Percentiles rank a stretch among this genome's conserved stretches.
These are phyloP conservation scores for Laticauda colubrina DNA, from an alignment of 2,113 vertebrate species.

Conservation along the genomic window DNA sequence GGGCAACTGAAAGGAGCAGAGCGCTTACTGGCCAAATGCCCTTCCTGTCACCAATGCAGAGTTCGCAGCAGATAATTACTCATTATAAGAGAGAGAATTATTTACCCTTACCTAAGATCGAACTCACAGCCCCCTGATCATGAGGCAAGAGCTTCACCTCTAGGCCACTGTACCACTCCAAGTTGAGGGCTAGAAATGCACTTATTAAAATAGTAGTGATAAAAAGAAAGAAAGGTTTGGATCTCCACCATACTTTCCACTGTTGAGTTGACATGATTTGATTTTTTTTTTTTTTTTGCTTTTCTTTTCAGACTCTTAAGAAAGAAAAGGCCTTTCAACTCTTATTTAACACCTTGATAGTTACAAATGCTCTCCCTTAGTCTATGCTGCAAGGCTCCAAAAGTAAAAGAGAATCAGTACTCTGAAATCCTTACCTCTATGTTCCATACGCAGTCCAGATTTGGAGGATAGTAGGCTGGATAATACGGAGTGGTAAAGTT, in stretches of 20 bases:
- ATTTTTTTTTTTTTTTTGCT: too few relatives aligned
- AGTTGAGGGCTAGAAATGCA: not conserved
- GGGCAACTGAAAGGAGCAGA: too few relatives aligned
- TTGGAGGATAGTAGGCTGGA: slow-evolving; percentile 85
- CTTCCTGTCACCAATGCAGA: too few relatives aligned
- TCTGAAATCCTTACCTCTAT: slow-evolving; percentile 76
- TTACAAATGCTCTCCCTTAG: too few relatives aligned
- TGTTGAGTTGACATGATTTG: not conserved
- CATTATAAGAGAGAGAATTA: too few relatives aligned
- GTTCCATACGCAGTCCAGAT: slow-evolving; percentile 76
- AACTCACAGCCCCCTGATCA: too few relatives aligned
- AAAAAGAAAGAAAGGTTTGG: not conserved
- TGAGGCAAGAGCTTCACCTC: too few relatives aligned
- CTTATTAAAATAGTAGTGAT: not conserved
- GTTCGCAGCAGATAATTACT: too few relatives aligned
- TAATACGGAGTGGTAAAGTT: slow-evolving; percentile 82
- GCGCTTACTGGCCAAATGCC: too few relatives aligned
- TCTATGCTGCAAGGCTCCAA: too few relatives aligned
- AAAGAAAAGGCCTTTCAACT: not conserved
- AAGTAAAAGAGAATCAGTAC: not conserved
- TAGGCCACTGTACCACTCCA: too few relatives aligned
- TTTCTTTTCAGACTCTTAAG: not conserved
- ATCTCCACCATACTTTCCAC: rapidly evolving
- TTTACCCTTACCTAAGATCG: too few relatives aligned
- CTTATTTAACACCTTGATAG: not conserved